Base-by-base conservation (phyloP, 2,888 invertebrate genomes). In the Ypsolopha sequella region DNA sequence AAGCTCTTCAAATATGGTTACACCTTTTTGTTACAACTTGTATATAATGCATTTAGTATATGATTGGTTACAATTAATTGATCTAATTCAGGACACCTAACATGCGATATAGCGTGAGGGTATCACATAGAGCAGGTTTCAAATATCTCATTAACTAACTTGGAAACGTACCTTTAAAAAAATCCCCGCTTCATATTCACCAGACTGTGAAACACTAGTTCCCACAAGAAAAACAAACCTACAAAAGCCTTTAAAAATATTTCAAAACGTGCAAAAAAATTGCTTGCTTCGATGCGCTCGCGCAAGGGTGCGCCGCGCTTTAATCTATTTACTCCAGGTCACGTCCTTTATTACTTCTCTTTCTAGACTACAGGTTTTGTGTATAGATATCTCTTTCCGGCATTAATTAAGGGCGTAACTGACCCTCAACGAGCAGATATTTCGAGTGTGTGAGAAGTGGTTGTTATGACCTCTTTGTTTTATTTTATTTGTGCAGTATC, bases 381-480 rank as follows among this genome's bases (percentile, higher is more conserved):
- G 53, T 68, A 64, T 58, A 8, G 44, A 50, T 55, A 51, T 74
- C 72, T 63, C 68, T 57, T 51, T 75, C 64, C 64, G 44, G 52
- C 66, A 55, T 58, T 81, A 84, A 82, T 84, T 84, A 81, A 84
- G 72, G 73, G 76, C 68, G 67, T 76, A 60, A 65, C 74, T 76
- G 80, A 78, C 80, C 78, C 77, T 72, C 65, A 62, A 70, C 66
- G 68, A 70, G 65, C 64, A 61, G 68, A 72, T 74, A 72, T 70
- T 66, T 63, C 58, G 63, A 72, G 74, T 69, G 64, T 70, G 72
- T 73, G 69, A 74, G 72, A 72, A 78, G 80, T 69, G 73, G 75
- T 75, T 76, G 73, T 78, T 77, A 67, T 77, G 77, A 76, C 38
- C 75, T 73, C 70, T 73, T 84, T 84, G 78, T 84, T 71, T 81